phyloP scores from a whole-genome alignment of 2,113 vertebrate species.

The Oryzias javanicus region DNA sequence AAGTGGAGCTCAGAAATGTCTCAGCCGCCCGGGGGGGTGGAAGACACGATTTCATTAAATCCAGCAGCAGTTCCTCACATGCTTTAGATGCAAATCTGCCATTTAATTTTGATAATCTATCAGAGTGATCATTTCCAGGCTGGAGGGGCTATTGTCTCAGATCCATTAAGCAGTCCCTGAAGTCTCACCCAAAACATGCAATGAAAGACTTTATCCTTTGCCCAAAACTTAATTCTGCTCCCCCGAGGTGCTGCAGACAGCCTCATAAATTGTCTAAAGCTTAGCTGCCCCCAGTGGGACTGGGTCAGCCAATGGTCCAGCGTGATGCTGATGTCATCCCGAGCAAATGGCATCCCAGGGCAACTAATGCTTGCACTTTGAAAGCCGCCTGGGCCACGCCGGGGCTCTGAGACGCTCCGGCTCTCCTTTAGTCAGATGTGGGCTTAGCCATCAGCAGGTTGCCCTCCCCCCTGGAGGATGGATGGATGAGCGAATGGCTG shows the following conservation, averaged over 20 bases:
- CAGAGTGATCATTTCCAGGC: too few relatives aligned
- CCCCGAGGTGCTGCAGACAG: constrained; percentile 28
- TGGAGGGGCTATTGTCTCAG: too few relatives aligned
- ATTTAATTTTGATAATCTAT: too few relatives aligned
- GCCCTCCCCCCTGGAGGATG: not conserved
- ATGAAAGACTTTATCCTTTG: constrained; percentile 39
- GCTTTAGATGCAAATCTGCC: too few relatives aligned
- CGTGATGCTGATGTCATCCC: constrained; percentile 48
- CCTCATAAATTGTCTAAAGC: constrained; percentile 22
- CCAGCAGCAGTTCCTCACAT: too few relatives aligned
- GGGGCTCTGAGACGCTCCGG: constrained; percentile 50
- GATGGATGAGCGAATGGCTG: constrained; percentile 66
- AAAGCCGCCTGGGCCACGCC: constrained; percentile 19
- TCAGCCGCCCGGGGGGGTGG: constrained; percentile 22
- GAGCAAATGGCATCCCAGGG: constrained; percentile 50
- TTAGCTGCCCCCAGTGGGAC: constrained; percentile 35
- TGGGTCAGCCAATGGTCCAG: constrained; percentile 40
- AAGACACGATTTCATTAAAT: not conserved
- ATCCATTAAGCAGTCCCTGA: constrained; percentile 15
- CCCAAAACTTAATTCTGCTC: constrained; percentile 14
- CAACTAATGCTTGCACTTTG: constrained; percentile 50
- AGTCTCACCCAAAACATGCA: constrained; percentile 45
- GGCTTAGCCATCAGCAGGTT: constrained; percentile 37
- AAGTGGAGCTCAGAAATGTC: constrained; percentile 48
- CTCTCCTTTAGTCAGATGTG: constrained; percentile 47